These are phyloP conservation scores for Crocallis elinguaria DNA, from an alignment of 2,888 invertebrate genomes.

Conservation along the genomic window DNA sequence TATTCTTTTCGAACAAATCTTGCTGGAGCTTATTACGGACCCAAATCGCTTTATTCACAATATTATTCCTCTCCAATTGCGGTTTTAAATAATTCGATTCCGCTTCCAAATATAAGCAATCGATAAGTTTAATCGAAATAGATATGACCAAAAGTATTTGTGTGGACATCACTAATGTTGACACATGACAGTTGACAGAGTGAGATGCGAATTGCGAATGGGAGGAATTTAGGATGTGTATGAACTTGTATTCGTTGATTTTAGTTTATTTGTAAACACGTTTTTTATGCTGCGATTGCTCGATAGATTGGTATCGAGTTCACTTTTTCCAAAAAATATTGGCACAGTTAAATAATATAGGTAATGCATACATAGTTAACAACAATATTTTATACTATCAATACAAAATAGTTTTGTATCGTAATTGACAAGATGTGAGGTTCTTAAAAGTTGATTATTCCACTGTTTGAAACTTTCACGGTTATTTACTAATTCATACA, in stretches of 20 bases:
- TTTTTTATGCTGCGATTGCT: background rate
- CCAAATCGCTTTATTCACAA: constrained; percentile 71
- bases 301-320: constrained; percentile 27
- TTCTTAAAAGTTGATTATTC: too few relatives aligned
- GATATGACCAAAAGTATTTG: constrained; percentile 40
- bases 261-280: constrained; percentile 59
- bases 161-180: constrained; percentile 56
- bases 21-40: constrained; percentile 41
- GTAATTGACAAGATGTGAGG: too few relatives aligned
- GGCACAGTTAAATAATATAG: too few relatives aligned
- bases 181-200: constrained; percentile 17
- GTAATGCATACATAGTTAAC: too few relatives aligned
- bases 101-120: constrained; percentile 42
- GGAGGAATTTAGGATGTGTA: constrained; percentile 51
- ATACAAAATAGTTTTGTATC: too few relatives aligned
- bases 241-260: constrained; percentile 42
- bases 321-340: background rate
- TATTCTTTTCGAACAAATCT: constrained; percentile 36
- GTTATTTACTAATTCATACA: too few relatives aligned
- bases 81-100: constrained; percentile 51
- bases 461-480: too few relatives aligned
- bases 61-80: constrained; percentile 61
- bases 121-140: constrained; percentile 43
- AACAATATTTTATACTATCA: too few relatives aligned
- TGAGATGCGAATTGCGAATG: constrained; percentile 34